phyloP scores from a whole-genome alignment of 2,888 invertebrate species.

The Caradrina clavipalpis region DNA sequence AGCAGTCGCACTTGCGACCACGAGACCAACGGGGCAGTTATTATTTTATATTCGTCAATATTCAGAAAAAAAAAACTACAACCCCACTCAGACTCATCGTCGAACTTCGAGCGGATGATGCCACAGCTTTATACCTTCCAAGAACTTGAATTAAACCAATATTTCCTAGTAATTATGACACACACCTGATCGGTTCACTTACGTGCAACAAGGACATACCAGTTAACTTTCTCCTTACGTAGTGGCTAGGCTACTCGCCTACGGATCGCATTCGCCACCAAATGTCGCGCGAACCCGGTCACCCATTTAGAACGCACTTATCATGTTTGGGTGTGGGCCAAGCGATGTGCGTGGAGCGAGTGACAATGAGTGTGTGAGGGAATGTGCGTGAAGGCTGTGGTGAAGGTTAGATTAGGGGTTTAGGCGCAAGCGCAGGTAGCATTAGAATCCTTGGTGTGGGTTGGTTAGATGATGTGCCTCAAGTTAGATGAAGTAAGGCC shows the following conservation, averaged over 20 bases:
- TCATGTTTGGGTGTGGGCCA: slow-evolving; percentile 73
- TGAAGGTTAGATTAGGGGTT: slow-evolving; percentile 25
- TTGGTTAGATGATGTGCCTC: not conserved
- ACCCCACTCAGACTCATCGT: not conserved
- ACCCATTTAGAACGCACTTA: slow-evolving; percentile 79
- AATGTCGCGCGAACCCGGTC: slow-evolving; percentile 83
- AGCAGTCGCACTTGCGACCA: no score
- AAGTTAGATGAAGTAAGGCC: no score
- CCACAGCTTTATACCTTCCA: not conserved
- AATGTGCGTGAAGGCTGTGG: slow-evolving; percentile 40
- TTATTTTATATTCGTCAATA: no score
- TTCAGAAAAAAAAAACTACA: no score
- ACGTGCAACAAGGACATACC: slow-evolving; percentile 78
- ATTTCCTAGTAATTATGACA: slow-evolving; percentile 32
- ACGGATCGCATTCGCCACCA: slow-evolving; percentile 69
- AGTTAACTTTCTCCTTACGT: slow-evolving; percentile 81
- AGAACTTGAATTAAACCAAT: slow-evolving; percentile 15
- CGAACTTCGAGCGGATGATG: not conserved
- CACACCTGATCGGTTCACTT: slow-evolving; percentile 48
- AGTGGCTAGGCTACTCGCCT: slow-evolving; percentile 66
- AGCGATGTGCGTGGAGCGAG: slow-evolving; percentile 65
- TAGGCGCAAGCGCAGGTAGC: not conserved
- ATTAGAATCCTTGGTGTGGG: not conserved
- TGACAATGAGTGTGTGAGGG: slow-evolving; percentile 48
- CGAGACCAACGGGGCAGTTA: no score